Conservation (phyloP, 2,797 vertebrate species). For the Coregonus ussuriensis region DNA sequence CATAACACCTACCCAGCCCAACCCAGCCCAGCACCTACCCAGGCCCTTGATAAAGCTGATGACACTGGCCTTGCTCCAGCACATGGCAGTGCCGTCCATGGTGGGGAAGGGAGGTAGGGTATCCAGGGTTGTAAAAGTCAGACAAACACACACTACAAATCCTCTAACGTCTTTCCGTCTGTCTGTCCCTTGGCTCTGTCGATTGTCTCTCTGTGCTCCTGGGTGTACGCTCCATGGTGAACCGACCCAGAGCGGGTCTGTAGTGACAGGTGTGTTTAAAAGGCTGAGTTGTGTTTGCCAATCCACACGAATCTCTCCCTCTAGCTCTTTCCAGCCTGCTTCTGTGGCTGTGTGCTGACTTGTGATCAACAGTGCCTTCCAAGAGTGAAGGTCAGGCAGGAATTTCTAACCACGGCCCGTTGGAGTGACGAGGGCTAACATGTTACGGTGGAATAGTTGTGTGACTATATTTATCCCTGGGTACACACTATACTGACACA, state of each 20-base stretch:
- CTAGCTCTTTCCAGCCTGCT: conserved; percentile 21
- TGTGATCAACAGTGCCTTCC: conserved; percentile 77
- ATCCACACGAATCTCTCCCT: conserved; percentile 32
- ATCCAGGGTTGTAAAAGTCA: conserved; percentile 59
- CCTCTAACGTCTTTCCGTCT: conserved; percentile 52
- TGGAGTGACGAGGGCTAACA: conserved; percentile 84
- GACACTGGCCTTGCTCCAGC: conserved; percentile 92
- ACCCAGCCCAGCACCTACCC: conserved; percentile 89
- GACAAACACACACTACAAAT: conserved; percentile 45
- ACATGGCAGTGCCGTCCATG: conserved; percentile 89
- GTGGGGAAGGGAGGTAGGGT: conserved; percentile 65
- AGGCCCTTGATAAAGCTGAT: conserved; percentile 94
- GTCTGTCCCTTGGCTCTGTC: conserved; percentile 43
- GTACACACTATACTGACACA: conserved; percentile 85
- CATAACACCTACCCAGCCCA: conserved; percentile 21
- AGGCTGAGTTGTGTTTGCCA: conserved; percentile 55
- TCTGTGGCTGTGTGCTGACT: conserved; percentile 66
- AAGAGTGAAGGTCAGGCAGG: conserved; percentile 84
- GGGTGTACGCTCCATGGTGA: conserved; percentile 60
- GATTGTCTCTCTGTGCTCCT: conserved; percentile 27
- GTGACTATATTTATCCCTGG: conserved; percentile 92
- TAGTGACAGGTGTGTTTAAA: conserved; percentile 35
- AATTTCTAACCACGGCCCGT: conserved; percentile 92
- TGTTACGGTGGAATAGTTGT: conserved; percentile 79
- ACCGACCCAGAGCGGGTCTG: conserved; percentile 42